Base-by-base conservation (phyloP, 2,797 vertebrate species). In the Silurus lanzhouensis region DNA sequence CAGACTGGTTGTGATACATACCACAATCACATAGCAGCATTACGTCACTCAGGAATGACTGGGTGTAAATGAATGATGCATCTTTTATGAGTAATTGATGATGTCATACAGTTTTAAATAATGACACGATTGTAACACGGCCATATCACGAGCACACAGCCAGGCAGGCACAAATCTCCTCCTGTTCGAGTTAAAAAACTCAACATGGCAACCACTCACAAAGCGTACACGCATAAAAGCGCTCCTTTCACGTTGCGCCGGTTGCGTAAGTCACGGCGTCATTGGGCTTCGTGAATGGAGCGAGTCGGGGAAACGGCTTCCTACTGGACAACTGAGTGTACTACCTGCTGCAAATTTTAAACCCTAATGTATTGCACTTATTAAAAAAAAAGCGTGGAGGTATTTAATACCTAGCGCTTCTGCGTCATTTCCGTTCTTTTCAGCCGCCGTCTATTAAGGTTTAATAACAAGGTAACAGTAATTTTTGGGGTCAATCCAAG, bases 261-360 rank as follows among this genome's bases (percentile, higher is more conserved):
- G 90, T 92, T 89, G 90, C 93, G 93, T 89, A 91, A 89, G 91
- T 90, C 90, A 91, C 83, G 88, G 88, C 84, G 78, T 61, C 75
- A 86, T 70, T 63, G 74, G 84, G 84, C 71, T 91, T 93, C 67
- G 90, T 89, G 92, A 92, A 93, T 88, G 88, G 81, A 88, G 87
- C 88, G 87, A 90, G 92, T 86, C 89, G 46, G 14, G 14, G 25
- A 52, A 81, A 67, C 44, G 71, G 52, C n/a, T 13, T 38, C 75
- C 75, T 76, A 31, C 74, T 57, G 52, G 74, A 58, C 74, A 14
- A 55, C 22, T 25, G 15, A 55, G 71, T 75, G 71, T 55, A 75
- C 71, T 72, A 10, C 44, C 44, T 48, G 70, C 70, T 48, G 44
- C 1, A 14, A 52, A 6, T 72, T 48, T 14, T 12, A 52, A 6